phyloP scores from a whole-genome alignment of 2,888 invertebrate species.

The Apeira syringaria region DNA sequence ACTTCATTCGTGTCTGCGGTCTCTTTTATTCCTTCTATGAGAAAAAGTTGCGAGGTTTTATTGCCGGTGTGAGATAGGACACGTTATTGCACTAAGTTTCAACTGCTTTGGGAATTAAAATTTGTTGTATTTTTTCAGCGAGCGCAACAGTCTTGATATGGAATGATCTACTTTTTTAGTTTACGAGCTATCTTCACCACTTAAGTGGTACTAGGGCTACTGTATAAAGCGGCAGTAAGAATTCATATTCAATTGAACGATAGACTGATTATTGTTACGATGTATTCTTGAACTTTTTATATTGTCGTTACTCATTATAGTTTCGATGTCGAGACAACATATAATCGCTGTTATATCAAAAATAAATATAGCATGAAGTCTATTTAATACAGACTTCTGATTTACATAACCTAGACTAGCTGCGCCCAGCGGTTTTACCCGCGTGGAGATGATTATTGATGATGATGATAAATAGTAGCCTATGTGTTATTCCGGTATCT shows the following conservation, averaged over 20 bases:
- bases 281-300: conserved; percentile 27
- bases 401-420: too few species aligned
- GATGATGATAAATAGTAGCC: too few species aligned
- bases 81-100: conserved; percentile 79
- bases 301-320: conserved; percentile 22
- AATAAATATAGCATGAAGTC: too few species aligned
- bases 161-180: background rate
- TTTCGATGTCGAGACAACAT: conserved; percentile 16
- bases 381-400: too few species aligned
- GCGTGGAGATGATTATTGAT: too few species aligned
- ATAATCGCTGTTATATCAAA: conserved; percentile 17
- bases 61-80: conserved; percentile 80
- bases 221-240: conserved; percentile 13
- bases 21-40: conserved; percentile 77
- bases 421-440: too few species aligned
- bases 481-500: too few species aligned
- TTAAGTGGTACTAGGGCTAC: background rate
- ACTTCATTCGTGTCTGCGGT: conserved; percentile 81
- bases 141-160: conserved; percentile 40
- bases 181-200: conserved; percentile 14
- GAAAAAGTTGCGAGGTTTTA: conserved; percentile 80
- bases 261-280: conserved; percentile 22
- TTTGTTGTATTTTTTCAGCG: conserved; percentile 71
- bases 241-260: conserved; percentile 21
- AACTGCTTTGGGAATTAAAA: conserved; percentile 68